phyloP scores from a whole-genome alignment of 2,888 invertebrate species.

The Meloe dianella region DNA sequence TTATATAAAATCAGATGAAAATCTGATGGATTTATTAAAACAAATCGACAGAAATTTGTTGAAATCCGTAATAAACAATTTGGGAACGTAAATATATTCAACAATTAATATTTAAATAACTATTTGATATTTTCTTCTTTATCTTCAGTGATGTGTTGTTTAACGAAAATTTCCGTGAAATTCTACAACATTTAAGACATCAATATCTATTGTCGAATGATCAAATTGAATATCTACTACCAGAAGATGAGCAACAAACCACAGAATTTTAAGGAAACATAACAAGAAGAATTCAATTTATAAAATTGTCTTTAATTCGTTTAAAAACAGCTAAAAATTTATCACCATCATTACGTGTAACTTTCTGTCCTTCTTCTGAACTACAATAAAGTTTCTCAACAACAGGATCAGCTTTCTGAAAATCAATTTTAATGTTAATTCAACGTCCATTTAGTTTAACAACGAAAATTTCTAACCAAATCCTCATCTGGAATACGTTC shows the following conservation, averaged over 20 bases:
- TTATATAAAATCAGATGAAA: too few species aligned
- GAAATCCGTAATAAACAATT: constrained; percentile 48
- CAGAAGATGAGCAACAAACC: neutral
- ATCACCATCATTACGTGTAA: constrained; percentile 90
- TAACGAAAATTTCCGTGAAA: constrained; percentile 45
- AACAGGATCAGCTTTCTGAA: constrained; percentile 80
- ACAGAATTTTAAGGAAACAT: constrained; percentile 20
- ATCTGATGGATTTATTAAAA: neutral
- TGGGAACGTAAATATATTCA: constrained; percentile 47
- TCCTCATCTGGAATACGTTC: constrained; percentile 74
- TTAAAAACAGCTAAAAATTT: constrained; percentile 92
- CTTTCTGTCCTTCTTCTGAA: constrained; percentile 98
- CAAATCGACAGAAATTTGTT: constrained; percentile 36
- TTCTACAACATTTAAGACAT: constrained; percentile 35
- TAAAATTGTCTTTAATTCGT: constrained; percentile 64
- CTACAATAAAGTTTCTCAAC: constrained; percentile 89
- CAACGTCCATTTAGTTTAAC: too few species aligned
- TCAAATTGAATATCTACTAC: constrained; percentile 36
- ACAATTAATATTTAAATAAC: constrained; percentile 9
- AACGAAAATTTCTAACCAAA: constrained; percentile 68
- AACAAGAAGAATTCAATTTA: constrained; percentile 26
- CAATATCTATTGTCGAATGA: constrained; percentile 44
- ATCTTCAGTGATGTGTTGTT: constrained; percentile 58
- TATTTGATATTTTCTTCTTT: constrained; percentile 34
- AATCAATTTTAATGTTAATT: too few species aligned